These are phyloP conservation scores for Urocyon cinereoargenteus DNA, from an alignment of 2,797 vertebrate genomes.

Conservation along the genomic window DNA sequence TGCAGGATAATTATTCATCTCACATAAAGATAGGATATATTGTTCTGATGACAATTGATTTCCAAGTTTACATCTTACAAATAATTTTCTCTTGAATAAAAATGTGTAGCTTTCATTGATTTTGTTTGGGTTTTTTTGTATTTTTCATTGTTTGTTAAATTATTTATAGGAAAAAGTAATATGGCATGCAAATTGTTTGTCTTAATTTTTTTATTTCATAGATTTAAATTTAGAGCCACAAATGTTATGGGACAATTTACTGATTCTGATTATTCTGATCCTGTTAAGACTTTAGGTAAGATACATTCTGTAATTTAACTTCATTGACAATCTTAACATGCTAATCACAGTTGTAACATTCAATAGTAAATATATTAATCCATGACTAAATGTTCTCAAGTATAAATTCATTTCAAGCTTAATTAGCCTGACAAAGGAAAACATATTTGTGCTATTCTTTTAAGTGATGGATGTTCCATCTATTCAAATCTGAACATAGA, in stretches of 20 bases:
- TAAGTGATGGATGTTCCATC: not conserved
- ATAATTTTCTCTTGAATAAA: slow-evolving; percentile 63
- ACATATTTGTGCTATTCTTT: slow-evolving; percentile 32
- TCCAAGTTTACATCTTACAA: not conserved
- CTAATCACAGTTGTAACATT: slow-evolving; percentile 21
- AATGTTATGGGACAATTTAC: slow-evolving; percentile 95
- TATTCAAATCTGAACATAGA: not conserved
- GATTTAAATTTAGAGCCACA: slow-evolving; percentile 98
- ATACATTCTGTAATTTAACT: slow-evolving; percentile 47
- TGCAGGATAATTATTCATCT: not conserved
- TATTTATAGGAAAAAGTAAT: slow-evolving; percentile 20
- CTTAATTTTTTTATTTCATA: slow-evolving; percentile 85
- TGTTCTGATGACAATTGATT: not conserved
- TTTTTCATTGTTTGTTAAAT: not conserved
- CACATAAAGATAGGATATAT: not conserved
- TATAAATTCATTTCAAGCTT: slow-evolving; percentile 57
- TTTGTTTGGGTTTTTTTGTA: no score
- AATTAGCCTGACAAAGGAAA: slow-evolving; percentile 22
- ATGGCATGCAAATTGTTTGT: not conserved
- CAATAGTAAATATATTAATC: not conserved
- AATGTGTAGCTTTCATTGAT: not conserved
- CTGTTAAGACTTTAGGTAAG: slow-evolving; percentile 95
- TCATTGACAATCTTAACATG: slow-evolving; percentile 4
- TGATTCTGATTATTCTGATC: slow-evolving; percentile 96
- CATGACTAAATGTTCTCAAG: slow-evolving; percentile 31